A percentile compares a stretch with the other conserved stretches of the same genome.
Conservation (phyloP, 53 echinoderm and acorn worm species). For the Apostichopus leukothele region DNA sequence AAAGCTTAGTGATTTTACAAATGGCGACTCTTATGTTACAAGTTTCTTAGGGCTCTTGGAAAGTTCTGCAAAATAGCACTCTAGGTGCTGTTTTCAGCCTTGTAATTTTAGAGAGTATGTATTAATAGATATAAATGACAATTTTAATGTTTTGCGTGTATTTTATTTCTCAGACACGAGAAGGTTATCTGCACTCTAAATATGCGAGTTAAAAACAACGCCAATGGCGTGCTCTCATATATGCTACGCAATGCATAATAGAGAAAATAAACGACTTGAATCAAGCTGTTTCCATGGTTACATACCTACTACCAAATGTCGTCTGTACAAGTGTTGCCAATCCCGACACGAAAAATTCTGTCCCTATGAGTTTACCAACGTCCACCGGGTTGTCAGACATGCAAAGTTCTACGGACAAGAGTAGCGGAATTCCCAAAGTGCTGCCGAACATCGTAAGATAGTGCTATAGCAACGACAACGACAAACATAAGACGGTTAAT, state of each 20-base stretch:
- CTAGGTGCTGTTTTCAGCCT: too few relatives aligned
- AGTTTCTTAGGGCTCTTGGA: too few relatives aligned
- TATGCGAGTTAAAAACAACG: too few relatives aligned
- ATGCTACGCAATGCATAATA: background rate
- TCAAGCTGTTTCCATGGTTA: background rate
- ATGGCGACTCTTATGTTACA: too few relatives aligned
- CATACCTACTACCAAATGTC: slow-evolving; percentile 77
- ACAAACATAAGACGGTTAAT: background rate
- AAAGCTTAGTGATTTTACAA: too few relatives aligned
- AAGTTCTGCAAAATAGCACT: too few relatives aligned
- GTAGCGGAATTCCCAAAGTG: slow-evolving; percentile 76
- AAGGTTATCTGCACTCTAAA: too few relatives aligned
- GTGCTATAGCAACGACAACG: slow-evolving; percentile 57
- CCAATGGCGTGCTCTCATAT: background rate
- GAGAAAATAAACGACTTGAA: background rate
- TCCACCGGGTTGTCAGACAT: slow-evolving; percentile 71
- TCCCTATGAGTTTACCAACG: slow-evolving; percentile 75
- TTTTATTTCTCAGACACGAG: too few relatives aligned
- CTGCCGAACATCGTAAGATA: slow-evolving; percentile 96
- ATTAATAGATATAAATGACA: too few relatives aligned
- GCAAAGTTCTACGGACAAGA: slow-evolving; percentile 65
- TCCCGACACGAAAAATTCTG: slow-evolving; percentile 88
- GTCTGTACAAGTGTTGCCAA: slow-evolving; percentile 79
- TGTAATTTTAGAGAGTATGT: too few relatives aligned
- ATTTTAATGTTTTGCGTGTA: too few relatives aligned